Base-by-base conservation (phyloP, 2,888 invertebrate species). In the Dicyrtoma fusca region DNA sequence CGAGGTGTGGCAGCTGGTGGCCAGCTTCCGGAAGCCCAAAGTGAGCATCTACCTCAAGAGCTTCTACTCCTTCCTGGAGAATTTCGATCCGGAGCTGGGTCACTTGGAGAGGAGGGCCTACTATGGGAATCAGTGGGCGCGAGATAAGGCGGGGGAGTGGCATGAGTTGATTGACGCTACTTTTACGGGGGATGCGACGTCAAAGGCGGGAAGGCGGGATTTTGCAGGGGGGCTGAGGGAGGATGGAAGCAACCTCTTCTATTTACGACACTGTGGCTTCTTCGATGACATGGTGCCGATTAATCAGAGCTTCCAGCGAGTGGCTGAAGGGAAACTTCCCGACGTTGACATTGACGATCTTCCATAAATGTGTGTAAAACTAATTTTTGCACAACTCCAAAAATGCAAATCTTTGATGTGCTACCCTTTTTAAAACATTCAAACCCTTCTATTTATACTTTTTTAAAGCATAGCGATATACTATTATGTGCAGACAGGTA, bases 181-280 rank as follows among this genome's bases (percentile, higher is more conserved):
- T n/a, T 79, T 77, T 55, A 77, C 76, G 0, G 77, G 75, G 14
- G 79, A 79, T 62, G 76, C 69, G 10, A 75, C 75, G 0, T 55
- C 49, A n/a, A 66, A 64, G 21, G 49, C 71, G 65, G 74, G 71
- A 42, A 21, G 77, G 34, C 61, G 71, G 57, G 79, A 77, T 68
- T 72, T 76, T 55, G 57, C 74, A 13, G 79, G 76, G 13, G 79
- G 77, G 11, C 14, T 71, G 1, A 3, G 34, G 34, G 45, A 71
- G 25, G 69, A 62, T 44, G 72, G 64, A 4, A 55, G 17, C 6
- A 72, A 53, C 10, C 34, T 55, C 14, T 79, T 79, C 69, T 79
- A 57, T 57, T 55, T 79, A 17, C 44, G 75, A 57, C 76, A 79
- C 69, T 79, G 79, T 71, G 79, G 79, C 47, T 79, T 79, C 51